Percentiles rank a stretch among this genome's conserved stretches.
phyloP scores from a whole-genome alignment of 2,113 vertebrate genomes.

The Columbina picui region DNA sequence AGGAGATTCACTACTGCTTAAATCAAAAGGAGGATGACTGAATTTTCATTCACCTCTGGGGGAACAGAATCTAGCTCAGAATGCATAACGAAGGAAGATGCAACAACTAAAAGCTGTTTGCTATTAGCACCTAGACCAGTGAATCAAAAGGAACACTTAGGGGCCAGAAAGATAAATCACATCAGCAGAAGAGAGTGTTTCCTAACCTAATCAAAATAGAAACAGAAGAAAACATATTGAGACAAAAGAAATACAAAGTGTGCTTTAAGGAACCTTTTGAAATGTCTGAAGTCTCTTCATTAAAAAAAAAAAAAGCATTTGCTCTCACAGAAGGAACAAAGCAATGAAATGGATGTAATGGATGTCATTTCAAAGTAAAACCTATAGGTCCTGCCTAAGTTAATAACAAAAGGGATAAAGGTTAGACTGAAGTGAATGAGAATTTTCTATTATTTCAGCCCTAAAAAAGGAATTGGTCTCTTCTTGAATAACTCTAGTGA shows the following conservation, averaged over 20 bases:
- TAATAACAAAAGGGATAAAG: background rate
- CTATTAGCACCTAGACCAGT: background rate
- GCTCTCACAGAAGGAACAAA: background rate
- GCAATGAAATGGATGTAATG: fast-evolving
- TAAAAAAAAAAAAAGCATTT: background rate
- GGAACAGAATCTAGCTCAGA: background rate
- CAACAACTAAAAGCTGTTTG: background rate
- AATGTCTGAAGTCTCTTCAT: background rate
- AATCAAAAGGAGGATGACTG: background rate
- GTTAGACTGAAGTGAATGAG: background rate
- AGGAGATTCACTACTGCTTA: background rate
- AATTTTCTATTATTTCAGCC: background rate
- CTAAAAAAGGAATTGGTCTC: background rate
- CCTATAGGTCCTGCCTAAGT: background rate
- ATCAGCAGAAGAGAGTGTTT: background rate
- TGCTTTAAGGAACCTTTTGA: background rate
- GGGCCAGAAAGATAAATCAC: background rate
- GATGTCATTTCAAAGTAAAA: background rate
- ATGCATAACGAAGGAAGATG: background rate
- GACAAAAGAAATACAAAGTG: background rate
- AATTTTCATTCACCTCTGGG: background rate
- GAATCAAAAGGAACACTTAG: background rate
- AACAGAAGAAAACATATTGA: background rate
- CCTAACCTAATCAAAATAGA: background rate
- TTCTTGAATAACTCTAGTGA: background rate